These are phyloP conservation scores for Salvelinus alpinus DNA, from an alignment of 2,113 vertebrate species.

Conservation along the genomic window DNA sequence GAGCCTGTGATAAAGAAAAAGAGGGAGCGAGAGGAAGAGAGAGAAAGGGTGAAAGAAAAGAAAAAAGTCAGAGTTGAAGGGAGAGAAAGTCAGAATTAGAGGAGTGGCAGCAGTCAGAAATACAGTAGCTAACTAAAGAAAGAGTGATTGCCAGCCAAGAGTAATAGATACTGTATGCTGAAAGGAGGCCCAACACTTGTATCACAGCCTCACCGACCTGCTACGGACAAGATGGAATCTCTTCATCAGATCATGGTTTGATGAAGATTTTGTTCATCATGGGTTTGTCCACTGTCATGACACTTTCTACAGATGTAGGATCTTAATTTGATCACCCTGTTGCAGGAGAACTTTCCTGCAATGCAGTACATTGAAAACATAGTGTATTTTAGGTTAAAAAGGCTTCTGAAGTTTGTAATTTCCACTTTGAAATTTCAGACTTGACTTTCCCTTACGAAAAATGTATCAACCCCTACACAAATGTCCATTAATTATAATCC, in stretches of 20 bases:
- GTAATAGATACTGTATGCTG: background rate
- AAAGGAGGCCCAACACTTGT: background rate
- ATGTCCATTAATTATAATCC: too few species aligned
- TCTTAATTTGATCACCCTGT: too few species aligned
- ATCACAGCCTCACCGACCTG: background rate
- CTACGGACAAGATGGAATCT: background rate
- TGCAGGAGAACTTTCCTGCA: too few species aligned
- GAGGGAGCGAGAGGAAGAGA: slow-evolving; percentile 2
- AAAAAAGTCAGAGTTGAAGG: background rate
- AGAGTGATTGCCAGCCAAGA: background rate
- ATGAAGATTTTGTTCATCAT: background rate
- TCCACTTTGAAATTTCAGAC: too few species aligned
- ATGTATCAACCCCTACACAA: too few species aligned
- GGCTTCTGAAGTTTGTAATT: too few species aligned
- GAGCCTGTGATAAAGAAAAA: background rate
- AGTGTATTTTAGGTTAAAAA: too few species aligned
- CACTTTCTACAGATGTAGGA: too few species aligned
- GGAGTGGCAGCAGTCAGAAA: background rate
- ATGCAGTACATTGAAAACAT: too few species aligned
- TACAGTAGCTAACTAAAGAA: slow-evolving; percentile 1
- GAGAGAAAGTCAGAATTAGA: background rate
- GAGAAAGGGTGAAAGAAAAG: too few species aligned
- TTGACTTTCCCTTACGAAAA: too few species aligned
- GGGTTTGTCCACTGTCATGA: too few species aligned
- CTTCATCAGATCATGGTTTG: background rate